These are phyloP conservation scores for Orchesella flavescens DNA, from an alignment of 2,888 invertebrate genomes.

Conservation along the genomic window DNA sequence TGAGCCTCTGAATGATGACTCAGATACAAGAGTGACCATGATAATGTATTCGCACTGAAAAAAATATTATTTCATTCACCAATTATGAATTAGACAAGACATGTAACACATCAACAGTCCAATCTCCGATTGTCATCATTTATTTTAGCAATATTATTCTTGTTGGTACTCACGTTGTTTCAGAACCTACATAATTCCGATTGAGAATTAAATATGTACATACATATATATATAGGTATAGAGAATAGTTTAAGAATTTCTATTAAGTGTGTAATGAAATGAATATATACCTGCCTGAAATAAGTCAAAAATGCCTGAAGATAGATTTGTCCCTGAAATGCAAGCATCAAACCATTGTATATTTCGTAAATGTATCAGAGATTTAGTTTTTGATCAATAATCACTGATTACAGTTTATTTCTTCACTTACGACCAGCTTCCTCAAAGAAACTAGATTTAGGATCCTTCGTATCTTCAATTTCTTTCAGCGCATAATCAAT, in stretches of 20 bases:
- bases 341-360: neutral
- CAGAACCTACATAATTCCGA: constrained; percentile 41
- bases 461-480: constrained; percentile 53
- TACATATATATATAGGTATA: neutral
- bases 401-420: neutral
- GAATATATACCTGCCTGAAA: constrained; percentile 6
- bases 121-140: neutral
- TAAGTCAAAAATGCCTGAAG: constrained; percentile 45
- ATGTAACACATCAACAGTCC: no score
- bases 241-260: no score
- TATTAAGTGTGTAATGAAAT: neutral
- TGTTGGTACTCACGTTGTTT: constrained; percentile 19
- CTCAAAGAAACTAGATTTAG: constrained; percentile 62
- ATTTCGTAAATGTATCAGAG: neutral
- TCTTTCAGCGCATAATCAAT: constrained; percentile 61
- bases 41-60: constrained; percentile 41
- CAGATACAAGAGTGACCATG: constrained; percentile 51
- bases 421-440: constrained; percentile 51
- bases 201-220: neutral
- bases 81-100: no score
- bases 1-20: constrained; percentile 36
- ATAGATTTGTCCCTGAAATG: constrained; percentile 37
- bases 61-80: neutral
- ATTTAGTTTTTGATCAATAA: neutral
- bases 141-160: neutral